Conservation (phyloP, 2,888 invertebrate genomes). For the Tupiocoris notatus region DNA sequence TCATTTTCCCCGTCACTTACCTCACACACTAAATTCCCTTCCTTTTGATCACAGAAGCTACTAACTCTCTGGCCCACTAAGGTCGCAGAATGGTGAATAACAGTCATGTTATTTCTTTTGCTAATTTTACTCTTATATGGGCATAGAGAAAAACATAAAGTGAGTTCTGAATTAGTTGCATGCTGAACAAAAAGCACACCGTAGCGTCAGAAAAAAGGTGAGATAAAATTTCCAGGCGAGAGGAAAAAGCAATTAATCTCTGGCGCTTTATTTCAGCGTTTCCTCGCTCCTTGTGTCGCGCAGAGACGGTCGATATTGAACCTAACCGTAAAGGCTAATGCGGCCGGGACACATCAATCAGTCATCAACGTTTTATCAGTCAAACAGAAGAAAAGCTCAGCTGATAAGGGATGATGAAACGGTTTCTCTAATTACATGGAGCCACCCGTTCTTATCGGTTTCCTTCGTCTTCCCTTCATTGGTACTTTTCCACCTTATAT, state of each 20-base stretch:
- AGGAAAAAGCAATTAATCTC: background rate
- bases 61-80: too few relatives aligned
- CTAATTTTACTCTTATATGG: too few relatives aligned
- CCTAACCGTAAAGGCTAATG: too few relatives aligned
- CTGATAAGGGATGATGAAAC: constrained; percentile 37
- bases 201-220: constrained; percentile 28
- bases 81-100: too few relatives aligned
- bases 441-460: background rate
- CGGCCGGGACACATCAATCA: background rate
- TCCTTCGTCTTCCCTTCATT: background rate
- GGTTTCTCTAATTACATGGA: constrained; percentile 33
- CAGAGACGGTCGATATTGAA: background rate
- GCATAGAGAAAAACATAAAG: too few relatives aligned
- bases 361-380: background rate
- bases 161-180: too few relatives aligned
- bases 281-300: background rate
- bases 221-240: background rate
- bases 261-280: background rate
- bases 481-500: background rate
- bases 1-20: too few relatives aligned
- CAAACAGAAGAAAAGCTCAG: background rate
- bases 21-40: too few relatives aligned
- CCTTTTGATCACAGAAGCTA: too few relatives aligned
- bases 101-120: too few relatives aligned
- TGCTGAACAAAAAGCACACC: too few relatives aligned